Percentiles rank a stretch among this genome's conserved stretches.
phyloP scores from a whole-genome alignment of 1,140 invertebrate species.

The Adoxophyes honmai region DNA sequence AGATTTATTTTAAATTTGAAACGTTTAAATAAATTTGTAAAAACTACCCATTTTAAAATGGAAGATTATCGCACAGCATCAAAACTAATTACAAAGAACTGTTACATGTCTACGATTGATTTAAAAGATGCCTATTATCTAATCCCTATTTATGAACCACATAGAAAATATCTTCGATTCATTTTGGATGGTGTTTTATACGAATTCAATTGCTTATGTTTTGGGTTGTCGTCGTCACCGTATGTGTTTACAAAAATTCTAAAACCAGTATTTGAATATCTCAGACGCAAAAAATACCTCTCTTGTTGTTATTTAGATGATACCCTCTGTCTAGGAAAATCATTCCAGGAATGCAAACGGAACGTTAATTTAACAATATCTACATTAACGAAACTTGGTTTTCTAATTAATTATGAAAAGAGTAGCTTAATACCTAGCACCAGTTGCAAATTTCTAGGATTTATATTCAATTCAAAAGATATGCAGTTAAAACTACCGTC shows the following conservation, averaged over 20 bases:
- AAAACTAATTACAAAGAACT: constrained; percentile 6
- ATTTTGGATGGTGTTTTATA: background rate
- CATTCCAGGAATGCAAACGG: background rate
- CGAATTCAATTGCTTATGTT: constrained; percentile 12
- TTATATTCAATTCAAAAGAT: constrained; percentile 15
- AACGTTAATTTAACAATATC: constrained; percentile 4
- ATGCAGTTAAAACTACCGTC: constrained; percentile 13
- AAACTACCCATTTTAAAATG: constrained; percentile 11
- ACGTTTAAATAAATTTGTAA: constrained; percentile 12
- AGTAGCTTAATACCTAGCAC: constrained; percentile 13
- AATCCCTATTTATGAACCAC: background rate
- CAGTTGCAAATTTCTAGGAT: constrained; percentile 17
- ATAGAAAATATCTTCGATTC: background rate
- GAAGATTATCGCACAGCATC: constrained; percentile 9
- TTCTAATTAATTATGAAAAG: constrained; percentile 19
- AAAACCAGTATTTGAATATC: constrained; percentile 15
- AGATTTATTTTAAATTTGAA: constrained; percentile 15
- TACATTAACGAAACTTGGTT: constrained; percentile 16
- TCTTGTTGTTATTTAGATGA: constrained; percentile 16
- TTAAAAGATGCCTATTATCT: constrained; percentile 16
- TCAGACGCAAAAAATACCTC: background rate
- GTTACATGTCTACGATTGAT: constrained; percentile 6
- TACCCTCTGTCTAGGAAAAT: constrained; percentile 1
- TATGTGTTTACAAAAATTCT: constrained; percentile 21
- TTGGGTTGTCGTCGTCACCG: constrained; percentile 15